These are phyloP conservation scores for Tursiops truncatus DNA, from an alignment of 2,113 vertebrate species.

Conservation along the genomic window DNA sequence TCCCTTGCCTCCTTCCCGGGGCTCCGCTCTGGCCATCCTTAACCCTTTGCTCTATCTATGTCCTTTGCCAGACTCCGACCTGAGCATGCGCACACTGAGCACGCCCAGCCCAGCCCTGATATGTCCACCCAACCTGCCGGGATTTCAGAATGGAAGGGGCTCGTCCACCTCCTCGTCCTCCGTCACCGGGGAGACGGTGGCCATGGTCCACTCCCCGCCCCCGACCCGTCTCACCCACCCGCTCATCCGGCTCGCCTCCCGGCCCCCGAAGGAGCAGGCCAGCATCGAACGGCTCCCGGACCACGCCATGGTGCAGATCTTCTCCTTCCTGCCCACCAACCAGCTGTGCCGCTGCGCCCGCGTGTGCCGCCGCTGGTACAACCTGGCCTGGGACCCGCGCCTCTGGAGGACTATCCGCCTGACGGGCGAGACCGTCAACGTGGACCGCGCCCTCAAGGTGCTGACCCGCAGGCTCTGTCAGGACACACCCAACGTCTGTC, in stretches of 20 bases:
- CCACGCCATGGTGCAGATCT: conserved; percentile 90
- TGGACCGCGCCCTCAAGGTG: conserved; percentile 94
- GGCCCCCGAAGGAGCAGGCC: conserved; percentile 88
- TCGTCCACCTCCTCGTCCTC: conserved; percentile 94
- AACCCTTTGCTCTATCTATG: not conserved
- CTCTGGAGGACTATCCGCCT: conserved; percentile 95
- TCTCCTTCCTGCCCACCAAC: conserved; percentile 95
- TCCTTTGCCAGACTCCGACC: conserved; percentile 91
- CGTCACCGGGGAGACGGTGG: conserved; percentile 92
- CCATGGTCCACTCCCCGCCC: conserved; percentile 94
- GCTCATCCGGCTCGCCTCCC: conserved; percentile 87
- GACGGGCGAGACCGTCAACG: conserved; percentile 93
- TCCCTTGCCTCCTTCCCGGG: not conserved
- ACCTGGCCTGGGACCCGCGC: conserved; percentile 96
- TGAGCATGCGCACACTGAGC: conserved; percentile 95
- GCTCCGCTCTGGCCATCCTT: rapidly evolving
- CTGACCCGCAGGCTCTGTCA: conserved; percentile 96
- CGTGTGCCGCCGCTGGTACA: conserved; percentile 97
- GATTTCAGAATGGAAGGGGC: conserved; percentile 91
- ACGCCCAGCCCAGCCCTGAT: conserved; percentile 96
- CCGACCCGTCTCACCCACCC: conserved; percentile 87
- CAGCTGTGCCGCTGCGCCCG: conserved; percentile 97
- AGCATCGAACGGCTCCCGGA: conserved; percentile 92
- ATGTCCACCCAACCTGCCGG: conserved; percentile 89
- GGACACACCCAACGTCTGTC: conserved; percentile 98